Conservation (phyloP, 35 echinoderm and acorn worm species). For the Ophiothrix spiculata region DNA sequence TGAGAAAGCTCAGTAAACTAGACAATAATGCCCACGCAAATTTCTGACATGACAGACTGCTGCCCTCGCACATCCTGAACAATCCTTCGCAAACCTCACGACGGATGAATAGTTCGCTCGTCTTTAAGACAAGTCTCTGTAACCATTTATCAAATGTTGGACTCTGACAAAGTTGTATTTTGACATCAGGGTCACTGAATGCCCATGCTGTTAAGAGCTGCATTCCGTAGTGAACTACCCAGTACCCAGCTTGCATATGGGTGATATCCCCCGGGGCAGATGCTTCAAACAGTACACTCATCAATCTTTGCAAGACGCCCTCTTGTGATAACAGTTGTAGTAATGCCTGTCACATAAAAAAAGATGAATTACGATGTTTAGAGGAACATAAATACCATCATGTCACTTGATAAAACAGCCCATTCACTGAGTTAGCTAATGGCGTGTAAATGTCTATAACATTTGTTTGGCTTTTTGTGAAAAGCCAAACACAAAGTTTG, state of each 20-base stretch:
- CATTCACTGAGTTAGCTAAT: too few species aligned
- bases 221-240: conserved; percentile 65
- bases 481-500: too few species aligned
- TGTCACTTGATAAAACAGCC: too few species aligned
- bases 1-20: conserved; percentile 60
- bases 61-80: conserved; percentile 58
- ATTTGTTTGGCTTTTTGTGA: too few species aligned
- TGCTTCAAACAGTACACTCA: conserved; percentile 43
- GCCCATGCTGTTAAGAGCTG: conserved; percentile 69
- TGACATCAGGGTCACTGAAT: conserved; percentile 56
- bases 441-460: too few species aligned
- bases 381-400: too few species aligned
- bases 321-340: conserved; percentile 34
- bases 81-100: conserved; percentile 62
- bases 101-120: conserved; percentile 63
- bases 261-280: conserved; percentile 34
- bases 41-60: conserved; percentile 40
- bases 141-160: conserved; percentile 63
- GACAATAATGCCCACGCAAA: conserved; percentile 56
- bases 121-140: conserved; percentile 46
- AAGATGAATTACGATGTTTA: background rate
- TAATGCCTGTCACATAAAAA: conserved; percentile 35
- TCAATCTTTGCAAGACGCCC: conserved; percentile 60
- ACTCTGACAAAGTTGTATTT: conserved; percentile 46
- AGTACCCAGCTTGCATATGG: conserved; percentile 44